These are phyloP conservation scores for Brenthis ino DNA, from an alignment of 2,888 invertebrate species.

Conservation along the genomic window DNA sequence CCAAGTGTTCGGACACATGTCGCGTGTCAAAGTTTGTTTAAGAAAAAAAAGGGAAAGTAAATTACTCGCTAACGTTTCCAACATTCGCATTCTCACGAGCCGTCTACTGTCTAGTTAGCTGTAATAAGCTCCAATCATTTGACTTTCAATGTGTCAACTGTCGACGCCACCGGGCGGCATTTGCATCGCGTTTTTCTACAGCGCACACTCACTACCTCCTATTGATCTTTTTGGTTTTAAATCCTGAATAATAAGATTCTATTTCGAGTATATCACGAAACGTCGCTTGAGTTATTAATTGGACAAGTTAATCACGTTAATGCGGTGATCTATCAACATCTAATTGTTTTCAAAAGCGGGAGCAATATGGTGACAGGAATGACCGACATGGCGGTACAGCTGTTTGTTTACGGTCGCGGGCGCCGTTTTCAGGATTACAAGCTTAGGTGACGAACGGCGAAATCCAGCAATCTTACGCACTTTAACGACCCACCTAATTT, in stretches of 20 bases:
- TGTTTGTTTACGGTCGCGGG: not conserved
- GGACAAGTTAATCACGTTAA: conserved; percentile 76
- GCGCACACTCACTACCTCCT: conserved; percentile 30
- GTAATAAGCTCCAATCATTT: conserved; percentile 40
- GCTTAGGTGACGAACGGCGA: conserved; percentile 76
- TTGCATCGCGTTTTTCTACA: conserved; percentile 30
- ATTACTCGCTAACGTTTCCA: conserved; percentile 33
- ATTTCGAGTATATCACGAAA: conserved; percentile 19
- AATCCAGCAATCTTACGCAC: conserved; percentile 62
- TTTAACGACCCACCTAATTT: conserved; percentile 79
- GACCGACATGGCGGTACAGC: conserved; percentile 69
- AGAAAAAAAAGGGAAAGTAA: conserved; percentile 42
- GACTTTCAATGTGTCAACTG: conserved; percentile 40
- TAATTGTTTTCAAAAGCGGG: conserved; percentile 73
- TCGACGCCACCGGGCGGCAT: conserved; percentile 31
- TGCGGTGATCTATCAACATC: conserved; percentile 72
- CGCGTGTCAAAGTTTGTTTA: conserved; percentile 45
- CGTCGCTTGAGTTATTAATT: conserved; percentile 55
- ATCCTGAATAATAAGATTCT: conserved; percentile 16
- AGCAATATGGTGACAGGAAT: conserved; percentile 80
- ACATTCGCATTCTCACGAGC: conserved; percentile 40
- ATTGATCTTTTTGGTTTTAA: conserved; percentile 16
- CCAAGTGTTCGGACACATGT: conserved; percentile 50
- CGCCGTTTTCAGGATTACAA: conserved; percentile 66
- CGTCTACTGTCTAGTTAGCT: conserved; percentile 33